Base-by-base conservation (phyloP, 1,140 invertebrate genomes). In the Solenopsis fugax region DNA sequence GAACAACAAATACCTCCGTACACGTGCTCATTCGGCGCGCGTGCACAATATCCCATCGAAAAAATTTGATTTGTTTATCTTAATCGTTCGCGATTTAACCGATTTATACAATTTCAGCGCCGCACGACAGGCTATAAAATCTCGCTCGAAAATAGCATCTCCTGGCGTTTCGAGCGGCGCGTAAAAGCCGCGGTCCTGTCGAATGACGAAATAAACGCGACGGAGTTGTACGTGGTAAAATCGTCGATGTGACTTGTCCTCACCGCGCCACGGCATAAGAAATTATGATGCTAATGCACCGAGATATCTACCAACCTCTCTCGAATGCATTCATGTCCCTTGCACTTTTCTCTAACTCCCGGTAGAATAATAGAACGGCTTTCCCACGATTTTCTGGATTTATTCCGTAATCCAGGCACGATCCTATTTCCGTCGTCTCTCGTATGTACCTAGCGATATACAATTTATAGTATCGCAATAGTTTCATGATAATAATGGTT, bases 41-140 rank as follows among this genome's bases (percentile, higher is more conserved):
- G 69, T 71, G 67, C 37, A 72, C 67, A 48, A 73, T 69, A 50
- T 81, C 13, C 34, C 21, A 2, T 24, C 9, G 2, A 56, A 75
- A 84, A 75, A 84, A 50, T 84, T 73, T 84, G 80, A 84, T 84
- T 84, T 84, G 41, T 84, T 84, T 84, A 75, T 50, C 72, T 84
- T 84, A 84, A 84, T 84, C 18, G 69, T 73, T 84, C 67, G 69
- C 69, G 21, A 84, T 75, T 84, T 84, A 37, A 37, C 37, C 21
- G 65, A 82, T 56, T 82, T 82, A 58, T 34, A 72, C 24, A 73
- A 62, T 84, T 75, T 84, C 41, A 54, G n/a, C n/a, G 69, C 13
- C 69, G 37, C 69, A 34, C 16, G 52, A 29, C 52, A 16, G 65
- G 50, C 37, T 21, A n/a, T 73, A 75, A 75, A 84, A 84, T 84